Percentiles rank a stretch among this genome's conserved stretches.
Conservation (phyloP, 2,113 vertebrate genomes). For the Odontophorus gujanensis region DNA sequence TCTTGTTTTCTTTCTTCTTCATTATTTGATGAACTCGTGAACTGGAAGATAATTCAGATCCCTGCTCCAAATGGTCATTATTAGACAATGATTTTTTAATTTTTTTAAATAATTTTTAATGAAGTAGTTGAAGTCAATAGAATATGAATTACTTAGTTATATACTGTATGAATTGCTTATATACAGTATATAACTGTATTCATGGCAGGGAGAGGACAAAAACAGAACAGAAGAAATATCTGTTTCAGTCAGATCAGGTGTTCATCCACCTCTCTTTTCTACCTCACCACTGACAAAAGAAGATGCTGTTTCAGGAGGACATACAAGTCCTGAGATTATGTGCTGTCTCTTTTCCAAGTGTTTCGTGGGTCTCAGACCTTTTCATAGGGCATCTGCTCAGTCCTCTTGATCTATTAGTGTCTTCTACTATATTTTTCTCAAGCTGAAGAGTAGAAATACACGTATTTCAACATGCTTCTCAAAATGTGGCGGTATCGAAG, state of each 20-base stretch:
- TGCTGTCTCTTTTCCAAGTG: background rate
- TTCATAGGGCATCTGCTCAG: background rate
- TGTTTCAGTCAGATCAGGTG: background rate
- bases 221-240: background rate
- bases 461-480: background rate
- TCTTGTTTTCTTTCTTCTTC: background rate
- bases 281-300: background rate
- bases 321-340: background rate
- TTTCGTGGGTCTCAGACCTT: background rate
- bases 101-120: background rate
- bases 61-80: background rate
- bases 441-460: background rate
- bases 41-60: slow-evolving; percentile 33
- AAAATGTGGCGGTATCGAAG: rapidly evolving
- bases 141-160: background rate
- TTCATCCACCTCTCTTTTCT: background rate
- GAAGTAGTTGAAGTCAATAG: slow-evolving; percentile 1
- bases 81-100: background rate
- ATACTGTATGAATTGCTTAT: background rate
- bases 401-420: background rate
- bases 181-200: background rate
- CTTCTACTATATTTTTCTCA: background rate
- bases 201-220: background rate
- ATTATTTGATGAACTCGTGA: background rate
- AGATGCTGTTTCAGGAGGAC: background rate